Evolutionary conservation across 2,113 vertebrate species (phyloP).

Genomic region (Indicator indicator): DNA sequence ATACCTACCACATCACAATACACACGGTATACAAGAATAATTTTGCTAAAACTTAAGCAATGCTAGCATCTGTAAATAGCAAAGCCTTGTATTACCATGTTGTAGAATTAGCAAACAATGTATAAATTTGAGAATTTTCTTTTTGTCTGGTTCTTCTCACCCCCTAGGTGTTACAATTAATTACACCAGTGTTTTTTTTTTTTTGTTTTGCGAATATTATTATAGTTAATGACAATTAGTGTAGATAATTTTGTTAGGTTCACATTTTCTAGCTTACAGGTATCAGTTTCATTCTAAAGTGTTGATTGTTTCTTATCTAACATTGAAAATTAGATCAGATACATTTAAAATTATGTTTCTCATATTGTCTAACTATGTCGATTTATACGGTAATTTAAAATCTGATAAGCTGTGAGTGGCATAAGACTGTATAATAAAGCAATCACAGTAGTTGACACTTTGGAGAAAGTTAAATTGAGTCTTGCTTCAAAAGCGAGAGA

Average conservation of each 20-base stretch:
- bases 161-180: constrained; percentile 73
- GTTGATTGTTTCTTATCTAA: constrained; percentile 77
- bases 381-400: constrained; percentile 79
- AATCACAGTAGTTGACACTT: constrained; percentile 67
- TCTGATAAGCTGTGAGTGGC: constrained; percentile 71
- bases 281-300: constrained; percentile 69
- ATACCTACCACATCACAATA: not conserved
- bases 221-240: constrained; percentile 71
- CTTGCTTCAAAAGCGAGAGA: constrained; percentile 13
- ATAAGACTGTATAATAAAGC: constrained; percentile 67
- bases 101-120: constrained; percentile 22
- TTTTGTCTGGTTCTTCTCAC: constrained; percentile 30
- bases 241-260: constrained; percentile 72
- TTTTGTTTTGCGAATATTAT: constrained; percentile 69
- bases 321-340: constrained; percentile 77
- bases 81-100: not conserved
- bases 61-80: not conserved
- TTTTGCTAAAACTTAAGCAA: not conserved
- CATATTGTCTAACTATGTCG: constrained; percentile 62
- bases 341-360: constrained; percentile 66
- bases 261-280: constrained; percentile 61
- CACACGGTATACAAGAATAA: not conserved
- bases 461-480: constrained; percentile 47
- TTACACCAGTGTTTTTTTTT: constrained; percentile 34
- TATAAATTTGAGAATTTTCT: not conserved